A percentile compares a stretch with the other conserved stretches of the same genome.
Conservation (phyloP, 2,113 vertebrate species). For the Carlito syrichta region DNA sequence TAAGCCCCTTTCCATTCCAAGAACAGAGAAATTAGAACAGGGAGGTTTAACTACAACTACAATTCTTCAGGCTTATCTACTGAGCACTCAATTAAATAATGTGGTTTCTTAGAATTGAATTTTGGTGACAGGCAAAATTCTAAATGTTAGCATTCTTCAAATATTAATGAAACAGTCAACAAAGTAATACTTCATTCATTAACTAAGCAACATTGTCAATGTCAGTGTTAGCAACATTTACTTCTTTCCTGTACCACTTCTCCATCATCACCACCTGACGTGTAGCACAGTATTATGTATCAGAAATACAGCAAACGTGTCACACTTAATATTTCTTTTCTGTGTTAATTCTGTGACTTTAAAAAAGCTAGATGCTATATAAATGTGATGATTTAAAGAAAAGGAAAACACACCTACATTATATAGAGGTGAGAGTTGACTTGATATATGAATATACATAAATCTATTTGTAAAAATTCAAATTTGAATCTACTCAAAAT, state of each 20-base stretch:
- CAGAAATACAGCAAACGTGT: background rate
- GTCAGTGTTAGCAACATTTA: background rate
- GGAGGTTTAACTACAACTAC: background rate
- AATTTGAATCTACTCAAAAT: background rate
- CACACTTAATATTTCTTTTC: background rate
- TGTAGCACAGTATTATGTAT: background rate
- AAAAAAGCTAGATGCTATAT: background rate
- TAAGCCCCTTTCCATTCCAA: background rate
- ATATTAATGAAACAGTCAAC: background rate
- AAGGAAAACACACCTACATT: background rate
- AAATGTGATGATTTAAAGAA: background rate
- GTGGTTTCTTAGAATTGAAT: background rate
- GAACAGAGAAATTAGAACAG: background rate
- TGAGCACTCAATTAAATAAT: background rate
- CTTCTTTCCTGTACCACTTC: background rate
- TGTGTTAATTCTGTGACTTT: background rate
- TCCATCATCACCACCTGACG: background rate
- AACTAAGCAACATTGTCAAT: background rate
- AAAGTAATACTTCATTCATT: background rate
- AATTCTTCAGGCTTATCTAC: background rate
- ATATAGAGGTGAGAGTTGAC: background rate
- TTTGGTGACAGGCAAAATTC: background rate
- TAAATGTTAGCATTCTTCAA: background rate
- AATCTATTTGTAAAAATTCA: conserved; percentile 6
- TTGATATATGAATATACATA: background rate